Conservation (phyloP, 1,140 invertebrate genomes). For the Ylistrum balloti region DNA sequence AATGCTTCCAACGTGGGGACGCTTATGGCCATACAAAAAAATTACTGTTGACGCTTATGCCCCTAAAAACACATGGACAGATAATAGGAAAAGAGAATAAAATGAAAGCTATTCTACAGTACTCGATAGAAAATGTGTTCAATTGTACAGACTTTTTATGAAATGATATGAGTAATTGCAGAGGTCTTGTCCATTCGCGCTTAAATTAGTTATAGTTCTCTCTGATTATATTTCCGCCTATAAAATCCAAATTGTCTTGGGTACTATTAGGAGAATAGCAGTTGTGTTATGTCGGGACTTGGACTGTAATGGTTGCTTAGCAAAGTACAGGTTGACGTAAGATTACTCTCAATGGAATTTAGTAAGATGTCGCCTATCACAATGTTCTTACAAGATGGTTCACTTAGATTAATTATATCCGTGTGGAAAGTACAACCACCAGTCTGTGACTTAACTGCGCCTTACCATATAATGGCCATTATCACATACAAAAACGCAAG, state of each 20-base stretch:
- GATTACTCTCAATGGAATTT: background rate
- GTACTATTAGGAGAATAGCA: background rate
- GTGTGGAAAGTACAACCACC: background rate
- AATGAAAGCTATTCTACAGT: background rate
- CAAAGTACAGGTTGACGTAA: constrained; percentile 34
- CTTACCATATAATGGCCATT: background rate
- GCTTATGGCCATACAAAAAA: constrained; percentile 17
- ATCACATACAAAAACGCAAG: background rate
- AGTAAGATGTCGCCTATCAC: background rate
- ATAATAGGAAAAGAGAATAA: background rate
- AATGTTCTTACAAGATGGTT: background rate
- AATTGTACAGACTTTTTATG: background rate
- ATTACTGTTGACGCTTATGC: constrained; percentile 17
- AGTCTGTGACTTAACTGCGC: background rate
- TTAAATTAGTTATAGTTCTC: background rate
- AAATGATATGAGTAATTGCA: background rate
- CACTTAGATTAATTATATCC: background rate
- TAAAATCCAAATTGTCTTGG: background rate
- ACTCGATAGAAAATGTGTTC: constrained; percentile 7
- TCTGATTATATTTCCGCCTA: background rate
- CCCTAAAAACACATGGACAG: background rate
- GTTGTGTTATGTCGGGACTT: constrained; percentile 8
- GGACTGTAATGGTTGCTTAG: constrained; percentile 25
- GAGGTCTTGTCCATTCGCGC: background rate
- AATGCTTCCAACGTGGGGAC: background rate